Base-by-base conservation (phyloP, 2,888 invertebrate species). In the Gymnosoma rotundatum region DNA sequence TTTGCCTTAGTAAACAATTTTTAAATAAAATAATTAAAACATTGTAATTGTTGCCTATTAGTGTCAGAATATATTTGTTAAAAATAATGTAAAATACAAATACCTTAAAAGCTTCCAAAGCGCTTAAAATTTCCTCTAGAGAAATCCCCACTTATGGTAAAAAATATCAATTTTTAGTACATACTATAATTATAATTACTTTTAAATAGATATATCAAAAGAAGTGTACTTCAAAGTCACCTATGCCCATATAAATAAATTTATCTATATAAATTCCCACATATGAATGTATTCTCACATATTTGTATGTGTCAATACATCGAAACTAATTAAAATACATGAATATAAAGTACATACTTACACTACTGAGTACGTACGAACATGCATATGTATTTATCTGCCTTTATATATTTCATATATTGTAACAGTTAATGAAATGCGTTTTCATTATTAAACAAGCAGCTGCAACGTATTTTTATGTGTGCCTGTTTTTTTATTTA, bases 391-490 rank as follows among this genome's bases (percentile, higher is more conserved):
- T n/a, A 21, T 52, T 36, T 61, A 36, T 38, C 2, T 73, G 12
- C 6, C 18, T 32, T 36, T 52, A 48, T 32, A 42, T 66, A 61
- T 36, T 18, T 16, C 18, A 61, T 52, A 32, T n/a, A 78, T 66
- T 52, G 52, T 72, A 75, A 75, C 70, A 64, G 70, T 60, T 75
- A 83, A 79, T 79, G 58, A 64, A 69, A 75, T 50, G 70, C 61
- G 42, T 72, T 79, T 72, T 79, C 67, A 75, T 75, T 61, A 72
- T 64, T 58, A 48, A 70, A 61, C 60, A 42, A 83, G 83, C 76
- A 76, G 80, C 79, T 73, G 79, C 72, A 76, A 76, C 7, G 42
- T 42, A 32, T 42, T 64, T 56, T 20, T 21, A 16, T 54, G n/a
- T n/a, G n/a, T n/a, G n/a, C n/a, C n/a, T 54, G 16, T 20, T 21